Conservation (phyloP, 2,113 vertebrate species). For the Typhlomys cinereus region DNA sequence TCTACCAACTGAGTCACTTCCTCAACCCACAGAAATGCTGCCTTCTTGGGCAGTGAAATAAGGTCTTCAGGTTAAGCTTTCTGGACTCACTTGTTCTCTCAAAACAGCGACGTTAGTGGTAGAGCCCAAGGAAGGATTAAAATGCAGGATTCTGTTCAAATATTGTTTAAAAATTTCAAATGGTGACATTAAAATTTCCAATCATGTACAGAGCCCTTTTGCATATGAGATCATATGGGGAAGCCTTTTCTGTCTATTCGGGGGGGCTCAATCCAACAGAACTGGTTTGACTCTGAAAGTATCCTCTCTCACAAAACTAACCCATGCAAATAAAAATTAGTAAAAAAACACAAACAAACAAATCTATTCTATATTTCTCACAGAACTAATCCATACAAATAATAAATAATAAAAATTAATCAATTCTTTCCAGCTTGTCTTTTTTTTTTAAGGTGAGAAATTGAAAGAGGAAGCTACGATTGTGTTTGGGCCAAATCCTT, state of each 20-base stretch:
- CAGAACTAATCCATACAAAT: slow-evolving; percentile 23
- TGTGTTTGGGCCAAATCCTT: slow-evolving; percentile 39
- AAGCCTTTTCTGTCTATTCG: not conserved
- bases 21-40: too few species aligned
- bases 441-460: slow-evolving; percentile 53
- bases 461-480: slow-evolving; percentile 35
- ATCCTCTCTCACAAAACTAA: not conserved
- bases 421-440: not conserved
- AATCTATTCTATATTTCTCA: too few species aligned
- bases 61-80: not conserved
- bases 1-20: too few species aligned
- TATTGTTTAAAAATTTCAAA: not conserved
- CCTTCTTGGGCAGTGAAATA: not conserved
- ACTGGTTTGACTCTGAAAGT: not conserved
- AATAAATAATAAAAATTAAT: slow-evolving; percentile 5
- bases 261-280: not conserved
- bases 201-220: not conserved
- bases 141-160: not conserved
- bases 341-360: too few species aligned
- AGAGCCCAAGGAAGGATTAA: not conserved
- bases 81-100: not conserved
- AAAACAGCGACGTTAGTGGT: not conserved
- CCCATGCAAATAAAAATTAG: slow-evolving; percentile 29
- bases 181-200: not conserved
- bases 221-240: accelerated